Conservation (phyloP, 2,113 vertebrate genomes). For the Gobiocypris rarus region DNA sequence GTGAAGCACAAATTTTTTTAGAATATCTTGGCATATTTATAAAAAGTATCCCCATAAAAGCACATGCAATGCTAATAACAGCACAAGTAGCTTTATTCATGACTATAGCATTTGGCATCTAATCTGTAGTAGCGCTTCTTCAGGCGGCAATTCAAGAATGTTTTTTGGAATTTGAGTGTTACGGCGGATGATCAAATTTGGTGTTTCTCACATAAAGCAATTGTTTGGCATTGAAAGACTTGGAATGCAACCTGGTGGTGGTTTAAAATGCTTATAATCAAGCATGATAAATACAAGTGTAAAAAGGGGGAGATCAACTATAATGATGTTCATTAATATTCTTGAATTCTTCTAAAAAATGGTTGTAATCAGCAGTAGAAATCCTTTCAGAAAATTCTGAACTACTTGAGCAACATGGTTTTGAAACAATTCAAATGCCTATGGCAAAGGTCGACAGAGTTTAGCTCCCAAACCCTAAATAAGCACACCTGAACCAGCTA, state of each 20-base stretch:
- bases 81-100: too few species aligned
- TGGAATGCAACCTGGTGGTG: neutral
- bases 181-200: neutral
- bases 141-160: neutral
- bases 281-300: neutral
- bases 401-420: neutral
- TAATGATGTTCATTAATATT: neutral
- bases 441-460: neutral
- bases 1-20: neutral
- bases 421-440: neutral
- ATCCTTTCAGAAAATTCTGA: neutral
- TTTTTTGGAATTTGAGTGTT: neutral
- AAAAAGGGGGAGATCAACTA: neutral
- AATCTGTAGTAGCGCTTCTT: neutral
- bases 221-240: neutral
- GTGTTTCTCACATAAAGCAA: neutral
- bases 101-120: neutral
- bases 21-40: neutral
- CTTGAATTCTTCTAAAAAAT: neutral
- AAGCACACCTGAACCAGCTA: neutral
- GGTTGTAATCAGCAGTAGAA: neutral
- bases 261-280: neutral
- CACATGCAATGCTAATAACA: neutral
- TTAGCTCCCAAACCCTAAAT: neutral
- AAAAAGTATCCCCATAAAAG: neutral